A percentile compares a stretch with the other conserved stretches of the same genome.
These are phyloP conservation scores for Petrocephalus schoutedeni DNA, from an alignment of 2,797 vertebrate species.

Conservation along the genomic window DNA sequence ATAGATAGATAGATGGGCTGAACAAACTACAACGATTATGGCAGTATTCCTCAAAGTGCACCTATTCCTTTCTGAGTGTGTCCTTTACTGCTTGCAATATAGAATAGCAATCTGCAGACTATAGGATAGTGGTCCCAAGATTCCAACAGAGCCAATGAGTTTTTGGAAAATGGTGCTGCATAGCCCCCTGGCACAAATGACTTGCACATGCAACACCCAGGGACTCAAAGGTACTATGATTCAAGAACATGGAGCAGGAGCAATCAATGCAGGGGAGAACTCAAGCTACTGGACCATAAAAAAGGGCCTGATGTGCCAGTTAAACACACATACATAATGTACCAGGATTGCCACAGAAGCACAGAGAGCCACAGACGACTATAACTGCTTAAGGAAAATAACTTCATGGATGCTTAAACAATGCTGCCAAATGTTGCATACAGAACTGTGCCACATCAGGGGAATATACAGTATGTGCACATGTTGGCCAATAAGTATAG, in stretches of 20 bases:
- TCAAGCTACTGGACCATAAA: neutral
- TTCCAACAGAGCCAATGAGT: neutral
- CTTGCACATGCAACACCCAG: neutral
- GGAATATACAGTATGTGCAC: neutral
- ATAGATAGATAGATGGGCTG: neutral
- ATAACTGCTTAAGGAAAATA: slow-evolving; percentile 14
- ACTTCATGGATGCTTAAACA: neutral
- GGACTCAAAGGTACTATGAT: neutral
- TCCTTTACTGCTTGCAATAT: neutral
- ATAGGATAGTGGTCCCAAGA: neutral
- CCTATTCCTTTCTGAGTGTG: neutral
- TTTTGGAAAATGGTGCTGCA: neutral
- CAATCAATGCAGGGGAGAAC: neutral
- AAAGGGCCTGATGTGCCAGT: neutral
- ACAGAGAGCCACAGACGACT: neutral
- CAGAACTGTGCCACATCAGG: neutral
- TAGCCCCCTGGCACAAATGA: neutral
- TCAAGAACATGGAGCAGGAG: neutral
- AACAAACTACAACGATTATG: neutral
- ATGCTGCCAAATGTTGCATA: slow-evolving; percentile 9
- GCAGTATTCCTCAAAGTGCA: neutral
- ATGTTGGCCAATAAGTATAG: neutral
- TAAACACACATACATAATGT: slow-evolving; percentile 1
- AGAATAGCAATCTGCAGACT: neutral
- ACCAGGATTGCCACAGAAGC: neutral